Conservation (phyloP, 1,140 invertebrate genomes). For the Lucilia cuprina region DNA sequence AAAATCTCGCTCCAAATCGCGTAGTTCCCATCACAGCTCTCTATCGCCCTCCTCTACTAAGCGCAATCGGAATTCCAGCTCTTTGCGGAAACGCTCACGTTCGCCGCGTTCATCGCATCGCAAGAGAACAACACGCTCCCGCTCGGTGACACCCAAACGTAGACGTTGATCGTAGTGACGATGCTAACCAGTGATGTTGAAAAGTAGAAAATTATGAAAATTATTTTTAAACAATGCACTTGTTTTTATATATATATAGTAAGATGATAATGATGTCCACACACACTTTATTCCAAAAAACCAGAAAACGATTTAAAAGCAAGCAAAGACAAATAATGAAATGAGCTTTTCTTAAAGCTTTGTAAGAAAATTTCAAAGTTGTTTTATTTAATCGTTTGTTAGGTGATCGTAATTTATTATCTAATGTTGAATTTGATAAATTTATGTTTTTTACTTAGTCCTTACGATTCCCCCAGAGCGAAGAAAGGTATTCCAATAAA, state of each 20-base stretch:
- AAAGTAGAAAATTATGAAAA: neutral
- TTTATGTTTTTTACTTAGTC: too few species aligned
- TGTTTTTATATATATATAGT: neutral
- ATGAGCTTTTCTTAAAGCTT: slow-evolving; percentile 5
- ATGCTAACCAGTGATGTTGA: neutral
- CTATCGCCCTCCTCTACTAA: slow-evolving; percentile 30
- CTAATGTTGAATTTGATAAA: neutral
- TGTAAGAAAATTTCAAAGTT: too few species aligned
- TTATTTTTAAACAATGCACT: neutral
- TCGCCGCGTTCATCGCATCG: neutral
- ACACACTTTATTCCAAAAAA: neutral
- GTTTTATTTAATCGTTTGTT: too few species aligned
- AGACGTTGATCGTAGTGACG: slow-evolving; percentile 1
- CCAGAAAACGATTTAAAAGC: neutral
- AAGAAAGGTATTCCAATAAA: too few species aligned
- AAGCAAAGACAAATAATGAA: neutral
- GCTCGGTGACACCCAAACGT: slow-evolving; percentile 18
- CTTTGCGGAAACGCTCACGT: neutral
- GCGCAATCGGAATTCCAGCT: slow-evolving; percentile 13
- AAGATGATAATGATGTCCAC: neutral
- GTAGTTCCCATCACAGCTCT: neutral
- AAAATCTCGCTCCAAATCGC: slow-evolving; percentile 11
- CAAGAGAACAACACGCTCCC: neutral
- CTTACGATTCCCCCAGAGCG: too few species aligned
- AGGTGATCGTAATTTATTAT: too few species aligned